Evolutionary conservation across 2,113 vertebrate species (phyloP).

Genomic region (Sisor rabdophorus): DNA sequence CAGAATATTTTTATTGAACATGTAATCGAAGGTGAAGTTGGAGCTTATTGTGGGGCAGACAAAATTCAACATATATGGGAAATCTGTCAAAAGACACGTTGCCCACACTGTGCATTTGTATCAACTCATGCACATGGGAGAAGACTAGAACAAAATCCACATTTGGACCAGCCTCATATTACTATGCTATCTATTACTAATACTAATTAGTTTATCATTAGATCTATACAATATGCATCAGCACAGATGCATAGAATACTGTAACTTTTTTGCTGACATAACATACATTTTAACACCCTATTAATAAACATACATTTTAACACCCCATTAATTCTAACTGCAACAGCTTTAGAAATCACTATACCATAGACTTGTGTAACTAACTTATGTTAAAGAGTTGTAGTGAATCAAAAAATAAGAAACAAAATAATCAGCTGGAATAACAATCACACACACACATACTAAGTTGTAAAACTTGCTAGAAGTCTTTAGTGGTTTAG

Average conservation of each 20-base stretch:
- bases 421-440: background rate
- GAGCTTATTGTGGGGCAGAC: background rate
- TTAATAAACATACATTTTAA: background rate
- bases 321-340: background rate
- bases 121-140: background rate
- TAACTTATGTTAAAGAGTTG: background rate
- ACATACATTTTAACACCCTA: too few species aligned
- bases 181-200: background rate
- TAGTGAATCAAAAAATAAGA: background rate
- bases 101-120: background rate
- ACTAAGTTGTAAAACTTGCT: background rate
- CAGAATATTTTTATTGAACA: too few species aligned
- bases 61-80: background rate
- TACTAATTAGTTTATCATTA: background rate
- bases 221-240: background rate
- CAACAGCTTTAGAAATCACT: background rate
- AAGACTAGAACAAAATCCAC: background rate
- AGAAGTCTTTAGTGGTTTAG: background rate
- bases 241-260: background rate
- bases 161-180: background rate
- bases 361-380: background rate
- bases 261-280: background rate
- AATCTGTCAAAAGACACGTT: background rate
- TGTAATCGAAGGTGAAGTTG: background rate
- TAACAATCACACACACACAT: background rate